A percentile compares a stretch with the other conserved stretches of the same genome.
These are phyloP conservation scores for Eupithecia tripunctaria DNA, from an alignment of 2,888 invertebrate species.

Conservation along the genomic window DNA sequence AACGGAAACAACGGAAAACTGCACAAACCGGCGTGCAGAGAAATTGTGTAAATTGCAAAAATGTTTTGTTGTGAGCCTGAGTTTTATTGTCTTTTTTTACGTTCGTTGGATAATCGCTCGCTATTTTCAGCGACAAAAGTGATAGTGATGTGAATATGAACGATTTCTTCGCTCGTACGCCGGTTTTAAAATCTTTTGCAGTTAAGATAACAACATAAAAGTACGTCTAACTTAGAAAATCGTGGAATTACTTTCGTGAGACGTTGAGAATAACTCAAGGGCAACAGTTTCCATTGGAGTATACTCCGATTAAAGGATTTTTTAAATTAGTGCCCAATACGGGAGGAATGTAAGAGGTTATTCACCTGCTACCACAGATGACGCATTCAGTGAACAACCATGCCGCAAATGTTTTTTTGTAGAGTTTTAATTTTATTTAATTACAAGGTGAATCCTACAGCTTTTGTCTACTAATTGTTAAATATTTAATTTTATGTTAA, in stretches of 20 bases:
- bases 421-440: no score
- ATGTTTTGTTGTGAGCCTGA: slow-evolving; percentile 10
- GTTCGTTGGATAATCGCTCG: slow-evolving; percentile 23
- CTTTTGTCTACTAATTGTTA: no score
- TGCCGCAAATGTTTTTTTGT: no score
- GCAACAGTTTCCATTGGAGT: not conserved
- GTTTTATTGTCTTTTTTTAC: slow-evolving; percentile 24
- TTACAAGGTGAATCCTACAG: no score
- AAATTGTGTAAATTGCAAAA: slow-evolving; percentile 23
- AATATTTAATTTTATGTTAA: no score
- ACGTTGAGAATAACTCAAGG: no score
- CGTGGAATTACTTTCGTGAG: no score
- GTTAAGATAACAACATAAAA: not conserved
- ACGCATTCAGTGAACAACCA: no score
- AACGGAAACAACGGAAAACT: slow-evolving; percentile 31
- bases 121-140: slow-evolving; percentile 19
- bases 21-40: slow-evolving; percentile 19
- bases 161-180: not conserved
- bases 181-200: not conserved
- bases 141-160: slow-evolving; percentile 10
- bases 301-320: no score
- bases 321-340: no score
- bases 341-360: no score
- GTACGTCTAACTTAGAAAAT: not conserved
- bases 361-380: no score